phyloP scores from a whole-genome alignment of 92 coral and sea anemone genomes.

The Epizoanthus stellaris region DNA sequence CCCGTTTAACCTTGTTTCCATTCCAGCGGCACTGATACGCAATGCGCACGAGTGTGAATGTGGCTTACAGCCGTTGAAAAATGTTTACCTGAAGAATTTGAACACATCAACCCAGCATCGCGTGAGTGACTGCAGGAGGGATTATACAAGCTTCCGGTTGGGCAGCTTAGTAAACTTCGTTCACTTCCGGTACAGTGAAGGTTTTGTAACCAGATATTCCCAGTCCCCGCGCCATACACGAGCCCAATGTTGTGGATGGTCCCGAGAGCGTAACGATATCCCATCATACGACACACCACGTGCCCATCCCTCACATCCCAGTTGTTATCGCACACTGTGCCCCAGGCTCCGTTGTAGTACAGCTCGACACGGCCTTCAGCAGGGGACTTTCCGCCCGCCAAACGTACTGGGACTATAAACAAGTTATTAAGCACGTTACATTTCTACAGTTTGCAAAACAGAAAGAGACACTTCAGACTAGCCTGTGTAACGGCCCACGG shows the following conservation, averaged over 20 bases:
- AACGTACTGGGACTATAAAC: not conserved
- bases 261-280: not conserved
- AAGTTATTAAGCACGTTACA: too few relatives aligned
- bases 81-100: not conserved
- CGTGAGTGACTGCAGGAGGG: not conserved
- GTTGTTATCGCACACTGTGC: not conserved
- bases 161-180: not conserved
- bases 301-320: not conserved
- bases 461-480: too few relatives aligned
- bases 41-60: too few relatives aligned
- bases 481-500: too few relatives aligned
- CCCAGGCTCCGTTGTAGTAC: slow-evolving; percentile 3
- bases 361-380: not conserved
- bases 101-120: not conserved
- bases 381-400: not conserved
- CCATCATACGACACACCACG: slow-evolving; percentile 13
- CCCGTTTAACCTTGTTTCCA: too few relatives aligned
- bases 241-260: not conserved
- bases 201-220: not conserved
- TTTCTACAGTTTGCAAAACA: too few relatives aligned
- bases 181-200: not conserved
- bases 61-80: too few relatives aligned
- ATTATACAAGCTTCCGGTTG: not conserved
- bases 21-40: too few relatives aligned
- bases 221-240: not conserved